These are phyloP conservation scores for Drosophila leonis DNA, from an alignment of 2,888 invertebrate species.

Conservation along the genomic window DNA sequence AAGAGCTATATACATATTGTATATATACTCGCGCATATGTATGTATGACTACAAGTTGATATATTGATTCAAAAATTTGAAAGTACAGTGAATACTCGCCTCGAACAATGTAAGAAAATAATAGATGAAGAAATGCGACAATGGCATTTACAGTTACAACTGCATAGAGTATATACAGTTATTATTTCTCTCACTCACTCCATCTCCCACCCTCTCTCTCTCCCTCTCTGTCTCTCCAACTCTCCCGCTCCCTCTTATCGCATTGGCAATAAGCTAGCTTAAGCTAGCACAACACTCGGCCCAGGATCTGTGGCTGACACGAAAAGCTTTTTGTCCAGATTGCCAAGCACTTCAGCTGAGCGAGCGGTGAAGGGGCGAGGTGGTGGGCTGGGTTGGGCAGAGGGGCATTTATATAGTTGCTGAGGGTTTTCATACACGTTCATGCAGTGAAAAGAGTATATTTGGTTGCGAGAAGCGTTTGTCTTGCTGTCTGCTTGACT, in stretches of 20 bases:
- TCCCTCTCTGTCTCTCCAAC: not conserved
- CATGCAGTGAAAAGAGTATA: not conserved
- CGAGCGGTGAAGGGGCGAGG: no score
- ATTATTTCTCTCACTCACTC: conserved; percentile 1
- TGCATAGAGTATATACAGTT: conserved; percentile 17
- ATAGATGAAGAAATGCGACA: conserved; percentile 4
- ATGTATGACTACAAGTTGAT: not conserved
- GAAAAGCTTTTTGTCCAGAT: conserved; percentile 65
- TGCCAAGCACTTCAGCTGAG: conserved; percentile 45
- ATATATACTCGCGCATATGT: not conserved
- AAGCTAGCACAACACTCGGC: conserved; percentile 57
- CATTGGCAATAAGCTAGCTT: conserved; percentile 58
- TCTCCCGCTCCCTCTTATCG: conserved; percentile 38
- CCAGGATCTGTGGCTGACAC: conserved; percentile 65
- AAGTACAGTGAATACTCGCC: conserved; percentile 17
- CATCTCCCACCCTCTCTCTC: not conserved
- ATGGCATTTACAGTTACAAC: conserved; percentile 1
- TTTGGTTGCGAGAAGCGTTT: not conserved
- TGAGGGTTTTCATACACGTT: not conserved
- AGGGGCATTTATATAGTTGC: not conserved
- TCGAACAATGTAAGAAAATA: conserved; percentile 1
- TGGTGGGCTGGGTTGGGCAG: not conserved
- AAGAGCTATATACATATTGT: conserved; percentile 4
- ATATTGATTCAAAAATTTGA: conserved; percentile 23
- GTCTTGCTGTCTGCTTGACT: not conserved